Conservation (phyloP, 1,140 invertebrate genomes). For the Andricus grossulariae region DNA sequence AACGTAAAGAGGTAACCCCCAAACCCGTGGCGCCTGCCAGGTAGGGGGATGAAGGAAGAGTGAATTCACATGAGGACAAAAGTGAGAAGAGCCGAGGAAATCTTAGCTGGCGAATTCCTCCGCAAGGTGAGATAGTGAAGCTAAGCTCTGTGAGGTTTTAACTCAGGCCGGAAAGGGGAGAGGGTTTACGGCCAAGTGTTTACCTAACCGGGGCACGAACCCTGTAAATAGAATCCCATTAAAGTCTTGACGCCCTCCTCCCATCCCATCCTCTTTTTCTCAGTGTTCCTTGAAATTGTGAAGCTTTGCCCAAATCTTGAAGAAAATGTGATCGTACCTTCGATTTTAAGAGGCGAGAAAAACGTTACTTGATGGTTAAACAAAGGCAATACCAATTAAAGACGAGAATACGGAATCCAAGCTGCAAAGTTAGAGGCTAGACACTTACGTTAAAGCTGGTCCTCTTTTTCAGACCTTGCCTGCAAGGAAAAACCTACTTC, state of each 20-base stretch:
- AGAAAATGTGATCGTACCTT: conserved; percentile 23
- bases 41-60: conserved; percentile 11
- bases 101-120: conserved; percentile 20
- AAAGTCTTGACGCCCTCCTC: conserved; percentile 66
- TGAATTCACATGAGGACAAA: conserved; percentile 39
- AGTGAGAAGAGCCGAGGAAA: conserved; percentile 47
- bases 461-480: conserved; percentile 8
- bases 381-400: conserved; percentile 26
- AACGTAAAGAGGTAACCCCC: conserved; percentile 54
- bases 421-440: conserved; percentile 4
- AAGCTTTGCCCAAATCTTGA: conserved; percentile 26
- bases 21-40: conserved; percentile 42
- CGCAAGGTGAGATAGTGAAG: conserved; percentile 40
- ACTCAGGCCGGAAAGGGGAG: conserved; percentile 35
- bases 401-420: conserved; percentile 19
- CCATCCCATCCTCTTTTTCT: conserved; percentile 34
- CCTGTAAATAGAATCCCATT: conserved; percentile 74
- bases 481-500: not conserved
- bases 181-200: conserved; percentile 59
- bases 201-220: conserved; percentile 69
- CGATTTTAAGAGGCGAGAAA: conserved; percentile 10
- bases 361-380: conserved; percentile 13
- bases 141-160: conserved; percentile 15
- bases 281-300: conserved; percentile 33
- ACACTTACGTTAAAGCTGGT: conserved; percentile 5